These are phyloP conservation scores for Trochalopteron elliotii DNA, from an alignment of 2,113 vertebrate genomes.

Conservation along the genomic window DNA sequence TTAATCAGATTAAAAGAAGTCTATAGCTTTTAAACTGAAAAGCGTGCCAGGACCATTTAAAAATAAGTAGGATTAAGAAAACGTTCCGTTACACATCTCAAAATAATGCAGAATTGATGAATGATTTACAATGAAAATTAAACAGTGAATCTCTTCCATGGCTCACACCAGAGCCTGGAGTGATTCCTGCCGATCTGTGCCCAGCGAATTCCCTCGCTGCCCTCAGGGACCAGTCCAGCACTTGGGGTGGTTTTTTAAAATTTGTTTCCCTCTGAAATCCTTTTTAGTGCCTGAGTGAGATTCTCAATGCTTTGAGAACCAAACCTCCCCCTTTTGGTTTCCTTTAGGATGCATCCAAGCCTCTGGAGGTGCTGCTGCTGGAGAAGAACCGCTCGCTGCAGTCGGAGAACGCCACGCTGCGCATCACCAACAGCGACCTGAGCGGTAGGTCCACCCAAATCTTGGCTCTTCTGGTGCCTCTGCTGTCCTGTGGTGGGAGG, in stretches of 20 bases:
- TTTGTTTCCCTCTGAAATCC: not conserved
- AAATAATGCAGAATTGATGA: conserved; percentile 15
- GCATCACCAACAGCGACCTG: conserved; percentile 94
- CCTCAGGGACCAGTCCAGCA: not conserved
- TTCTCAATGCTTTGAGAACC: not conserved
- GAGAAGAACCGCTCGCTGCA: conserved; percentile 96
- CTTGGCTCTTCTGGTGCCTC: not conserved
- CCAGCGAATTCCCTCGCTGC: not conserved
- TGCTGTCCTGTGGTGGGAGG: conserved; percentile 21
- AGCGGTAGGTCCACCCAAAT: conserved; percentile 86
- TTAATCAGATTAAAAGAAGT: conserved; percentile 14
- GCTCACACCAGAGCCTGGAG: not conserved
- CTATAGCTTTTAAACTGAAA: not conserved
- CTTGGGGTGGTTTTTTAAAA: not conserved
- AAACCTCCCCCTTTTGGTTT: conserved; percentile 42
- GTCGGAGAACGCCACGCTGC: conserved; percentile 92
- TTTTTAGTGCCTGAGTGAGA: not conserved
- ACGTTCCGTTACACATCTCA: not conserved
- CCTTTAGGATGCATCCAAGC: conserved; percentile 87
- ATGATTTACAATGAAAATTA: not conserved
- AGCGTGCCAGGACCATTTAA: not conserved
- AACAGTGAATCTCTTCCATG: not conserved
- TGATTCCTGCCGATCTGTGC: not conserved
- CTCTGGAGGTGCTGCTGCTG: conserved; percentile 94
- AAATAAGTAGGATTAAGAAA: conserved; percentile 16